Base-by-base conservation (phyloP, 2,888 invertebrate genomes). In the Papilio protenor region DNA sequence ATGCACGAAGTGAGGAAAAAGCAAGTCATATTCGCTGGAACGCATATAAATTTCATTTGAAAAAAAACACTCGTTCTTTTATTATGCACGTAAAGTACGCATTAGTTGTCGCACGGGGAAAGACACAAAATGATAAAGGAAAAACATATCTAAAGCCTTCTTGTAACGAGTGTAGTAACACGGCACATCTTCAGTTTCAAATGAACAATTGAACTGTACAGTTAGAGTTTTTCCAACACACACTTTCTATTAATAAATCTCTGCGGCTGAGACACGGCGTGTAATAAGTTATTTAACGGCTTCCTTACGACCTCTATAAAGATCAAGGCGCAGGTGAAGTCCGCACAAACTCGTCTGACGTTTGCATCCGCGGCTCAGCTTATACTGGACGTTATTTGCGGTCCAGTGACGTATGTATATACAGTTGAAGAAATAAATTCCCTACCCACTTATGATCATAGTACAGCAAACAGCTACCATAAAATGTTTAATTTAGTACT, bases 221-320 rank as follows among this genome's bases (percentile, higher is more conserved):
- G 40, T 40, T 40, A 40, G 8, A 40, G 33, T 40, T 40, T 40
- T 40, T 8, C 40, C 40, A 40, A 40, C 40, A 40, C 5, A 33
- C 33, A 33, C 64, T 64, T 64, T 64, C 64, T 64, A 64, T 40
- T 64, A 64, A 64, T 64, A 64, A 64, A 33, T 33, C 11, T 40
- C 18, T 18, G 64, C 64, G 64, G 64, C 18, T 18, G 33, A 33
- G 18, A 33, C 33, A n/a, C 55, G 21, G 8, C 57, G 12, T 55
- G 57, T 40, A 55, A 27, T 33, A 40, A 40, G 40, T 57, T 33
- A 57, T 70, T 76, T 70, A 70, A 76, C 40, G 21, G 70, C 76
- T 76, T 75, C 75, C 75, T 76, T 76, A 76, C 27, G 76, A 70
- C 57, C 52, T 66, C 66, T 33, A 64, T 74, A 66, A 66, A 75